Base-by-base conservation (phyloP, 1,140 invertebrate species). In the Drosophila arizonae region DNA sequence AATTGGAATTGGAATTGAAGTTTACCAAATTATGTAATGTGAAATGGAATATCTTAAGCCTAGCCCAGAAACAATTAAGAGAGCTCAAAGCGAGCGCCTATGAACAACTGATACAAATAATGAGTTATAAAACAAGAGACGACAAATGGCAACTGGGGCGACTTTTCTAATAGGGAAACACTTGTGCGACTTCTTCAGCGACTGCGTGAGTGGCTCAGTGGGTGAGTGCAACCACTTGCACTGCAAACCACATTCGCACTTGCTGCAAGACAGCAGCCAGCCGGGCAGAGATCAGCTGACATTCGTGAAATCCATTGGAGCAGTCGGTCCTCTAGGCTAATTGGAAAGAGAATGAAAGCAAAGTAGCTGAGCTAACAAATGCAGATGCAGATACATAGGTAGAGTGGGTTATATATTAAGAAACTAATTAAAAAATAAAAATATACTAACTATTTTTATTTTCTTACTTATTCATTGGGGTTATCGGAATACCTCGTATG, bases 11-110 rank as follows among this genome's bases (percentile, higher is more conserved):
- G 65, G 43, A 28, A 28, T 60, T 46, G 66, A 52, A 69, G 50
- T 65, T 26, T 41, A 17, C 43, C 50, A 21, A 58, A 85, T 90
- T 90, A 74, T 90, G 77, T 71, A 88, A 85, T 76, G 54, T 50
- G 45, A 46, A 36, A 56, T 80, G 69, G 69, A 58, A 70, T 87
- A 55, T 71, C 61, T 39, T 67, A 54, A 9, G 50, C 50, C n/a
- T 1, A 17, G 28, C 51, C 15, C 8, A 33, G n/a, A 36, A 67
- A 50, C 51, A 62, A 76, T 75, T 55, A 62, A 56, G 60, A 48
- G 8, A 65, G 43, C 43, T 63, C 69, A 45, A 77, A 75, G 24
- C 30, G 28, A 10, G 63, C 69, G 63, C 4, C 28, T 5, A 30
- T 30, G 28, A 30, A 33, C 30, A 33, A 45, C 56, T 17, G 75